phyloP scores from a whole-genome alignment of 2,113 vertebrate genomes.

The Oenanthe melanoleuca region DNA sequence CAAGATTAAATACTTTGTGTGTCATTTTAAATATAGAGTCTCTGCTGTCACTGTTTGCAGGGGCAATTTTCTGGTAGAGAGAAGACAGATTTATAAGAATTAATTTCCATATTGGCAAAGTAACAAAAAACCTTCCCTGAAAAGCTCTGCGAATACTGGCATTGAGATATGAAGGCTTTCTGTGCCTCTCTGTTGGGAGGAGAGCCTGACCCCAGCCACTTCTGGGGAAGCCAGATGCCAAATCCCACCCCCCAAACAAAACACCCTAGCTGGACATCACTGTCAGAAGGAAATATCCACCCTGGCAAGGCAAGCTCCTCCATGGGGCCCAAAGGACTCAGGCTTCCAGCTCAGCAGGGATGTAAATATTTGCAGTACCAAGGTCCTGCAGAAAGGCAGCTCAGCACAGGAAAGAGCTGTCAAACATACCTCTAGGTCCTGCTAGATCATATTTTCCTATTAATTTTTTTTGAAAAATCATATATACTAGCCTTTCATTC shows the following conservation, averaged over 20 bases:
- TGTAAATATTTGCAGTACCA: constrained; percentile 12
- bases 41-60: not conserved
- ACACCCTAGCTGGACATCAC: not conserved
- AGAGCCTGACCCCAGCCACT: not conserved
- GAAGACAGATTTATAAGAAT: not conserved
- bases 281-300: not conserved
- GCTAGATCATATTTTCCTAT: constrained; percentile 8
- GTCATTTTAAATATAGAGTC: not conserved
- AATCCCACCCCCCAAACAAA: not conserved
- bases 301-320: not conserved
- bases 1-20: not conserved
- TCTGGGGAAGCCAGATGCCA: not conserved
- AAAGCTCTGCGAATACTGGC: not conserved
- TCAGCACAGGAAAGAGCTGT: not conserved
- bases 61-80: not conserved
- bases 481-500: not conserved
- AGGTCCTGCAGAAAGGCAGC: not conserved
- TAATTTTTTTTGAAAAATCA: not conserved
- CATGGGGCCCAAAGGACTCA: not conserved
- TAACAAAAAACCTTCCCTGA: not conserved
- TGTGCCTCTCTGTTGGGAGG: not conserved
- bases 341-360: not conserved
- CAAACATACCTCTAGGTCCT: not conserved
- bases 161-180: not conserved
- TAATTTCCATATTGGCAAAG: constrained; percentile 3